Evolutionary conservation across 2,888 invertebrate species (phyloP), one percentile per base, ranked within the genome.

Genomic region (Quadriops clusia): DNA sequence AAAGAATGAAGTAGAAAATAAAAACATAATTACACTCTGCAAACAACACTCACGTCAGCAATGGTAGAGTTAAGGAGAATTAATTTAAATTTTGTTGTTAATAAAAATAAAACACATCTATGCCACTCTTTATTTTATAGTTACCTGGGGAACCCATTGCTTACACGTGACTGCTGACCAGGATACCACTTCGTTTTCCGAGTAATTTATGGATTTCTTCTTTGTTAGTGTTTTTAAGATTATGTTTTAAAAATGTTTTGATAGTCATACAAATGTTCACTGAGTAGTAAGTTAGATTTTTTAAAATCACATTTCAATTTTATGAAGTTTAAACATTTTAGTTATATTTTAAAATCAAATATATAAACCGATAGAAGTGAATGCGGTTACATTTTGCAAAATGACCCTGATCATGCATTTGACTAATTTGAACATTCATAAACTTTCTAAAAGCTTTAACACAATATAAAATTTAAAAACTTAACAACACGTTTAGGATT

Each of bases 41-140:
- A 44, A 41, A 55, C 58, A 60, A 60, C 60, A 60, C 56, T 59
- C 60, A 61, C 59, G 58, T 59, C 57, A 60, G 61, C 60, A 61
- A 61, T 60, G 60, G 58, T 55, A 54, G 41, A 47, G 45, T 46
- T 47, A 47, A 45, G 39, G 37, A 36, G 44, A 42, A 38, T 36
- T 36, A 30, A 37, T 32, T 35, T 32, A 28, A 28, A 24, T 31
- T 27, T 34, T 33, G 37, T 32, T 26, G 43, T 43, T 43, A 43
- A 43, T 39, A 35, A 45, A 43, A 44, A 39, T 42, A 48, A 47
- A 47, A 41, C 33, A 33, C 36, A 41, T 33, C 45, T 37, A 35
- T 35, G 38, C 41, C 51, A 54, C 51, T 47, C 49, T 42, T n/a
- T n/a, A n/a, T n/a, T n/a, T n/a, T 34, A 58, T 58, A 58, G 45